A percentile compares a stretch with the other conserved stretches of the same genome.
These are phyloP conservation scores for Dryococelus australis DNA, from an alignment of 2,888 invertebrate genomes.

Conservation along the genomic window DNA sequence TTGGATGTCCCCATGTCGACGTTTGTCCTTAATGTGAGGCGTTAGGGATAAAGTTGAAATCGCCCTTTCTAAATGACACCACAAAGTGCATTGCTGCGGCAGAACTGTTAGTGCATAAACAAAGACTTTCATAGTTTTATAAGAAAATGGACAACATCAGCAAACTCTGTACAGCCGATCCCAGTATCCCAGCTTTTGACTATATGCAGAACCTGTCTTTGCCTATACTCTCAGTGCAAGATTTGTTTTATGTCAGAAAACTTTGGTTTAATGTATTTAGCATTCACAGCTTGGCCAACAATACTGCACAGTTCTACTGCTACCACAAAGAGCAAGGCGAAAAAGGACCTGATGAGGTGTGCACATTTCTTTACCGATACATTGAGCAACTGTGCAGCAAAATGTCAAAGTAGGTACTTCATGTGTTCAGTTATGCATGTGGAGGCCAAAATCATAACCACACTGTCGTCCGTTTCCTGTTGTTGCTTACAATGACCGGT, in stretches of 20 bases:
- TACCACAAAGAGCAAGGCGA: conserved; percentile 13
- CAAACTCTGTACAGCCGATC: neutral
- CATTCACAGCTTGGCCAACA: neutral
- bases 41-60: neutral
- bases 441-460: neutral
- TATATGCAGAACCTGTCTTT: conserved; percentile 20
- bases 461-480: neutral
- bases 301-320: neutral
- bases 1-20: neutral
- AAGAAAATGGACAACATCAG: neutral
- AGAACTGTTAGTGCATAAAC: neutral
- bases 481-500: neutral
- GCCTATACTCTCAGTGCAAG: neutral
- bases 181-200: neutral
- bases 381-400: neutral
- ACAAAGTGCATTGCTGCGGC: neutral
- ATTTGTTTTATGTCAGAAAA: neutral
- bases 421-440: neutral
- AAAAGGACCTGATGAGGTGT: neutral
- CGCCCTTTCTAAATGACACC: neutral
- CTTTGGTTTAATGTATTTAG: neutral
- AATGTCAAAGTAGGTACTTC: neutral
- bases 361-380: too few relatives aligned
- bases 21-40: neutral
- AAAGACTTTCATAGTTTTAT: neutral